Percentiles rank a stretch among this genome's conserved stretches.
phyloP scores from a whole-genome alignment of 2,888 invertebrate species.

The Harpagoxenus sublaevis region DNA sequence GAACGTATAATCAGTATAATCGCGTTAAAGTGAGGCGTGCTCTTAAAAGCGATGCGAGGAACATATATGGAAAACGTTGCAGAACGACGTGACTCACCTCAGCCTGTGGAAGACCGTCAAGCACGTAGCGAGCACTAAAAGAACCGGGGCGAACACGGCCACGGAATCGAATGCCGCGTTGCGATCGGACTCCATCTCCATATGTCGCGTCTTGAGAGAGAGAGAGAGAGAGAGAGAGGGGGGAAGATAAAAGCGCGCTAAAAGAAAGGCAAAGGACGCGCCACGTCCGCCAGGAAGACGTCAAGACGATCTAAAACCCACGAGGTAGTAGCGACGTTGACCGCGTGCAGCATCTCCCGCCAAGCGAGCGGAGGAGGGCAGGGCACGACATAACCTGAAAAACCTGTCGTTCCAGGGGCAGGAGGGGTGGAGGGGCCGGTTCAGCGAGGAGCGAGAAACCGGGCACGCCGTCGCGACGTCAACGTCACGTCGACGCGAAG shows the following conservation, averaged over 20 bases:
- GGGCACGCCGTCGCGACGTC: too few relatives aligned
- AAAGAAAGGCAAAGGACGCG: background rate
- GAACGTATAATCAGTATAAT: background rate
- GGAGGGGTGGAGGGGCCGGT: too few relatives aligned
- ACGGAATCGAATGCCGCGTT: constrained; percentile 77
- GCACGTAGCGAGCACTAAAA: constrained; percentile 74
- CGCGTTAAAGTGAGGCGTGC: background rate
- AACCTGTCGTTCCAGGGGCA: background rate
- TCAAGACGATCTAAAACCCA: background rate
- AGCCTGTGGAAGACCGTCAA: constrained; percentile 77
- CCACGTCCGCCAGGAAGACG: background rate
- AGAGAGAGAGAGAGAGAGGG: background rate
- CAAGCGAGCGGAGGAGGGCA: constrained; percentile 61
- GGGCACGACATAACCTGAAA: constrained; percentile 33
- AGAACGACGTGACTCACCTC: constrained; percentile 68
- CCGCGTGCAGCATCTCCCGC: constrained; percentile 72
- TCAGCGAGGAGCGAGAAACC: background rate
- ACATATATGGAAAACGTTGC: background rate
- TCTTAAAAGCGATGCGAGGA: too few relatives aligned
- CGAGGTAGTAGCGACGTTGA: constrained; percentile 6
- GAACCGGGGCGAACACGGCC: constrained; percentile 72
- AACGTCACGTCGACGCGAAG: too few relatives aligned
- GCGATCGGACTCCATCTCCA: constrained; percentile 75
- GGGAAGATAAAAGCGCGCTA: background rate
- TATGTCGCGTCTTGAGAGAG: constrained; percentile 61